phyloP scores from a whole-genome alignment of 2,797 vertebrate genomes.

The Artibeus lituratus region DNA sequence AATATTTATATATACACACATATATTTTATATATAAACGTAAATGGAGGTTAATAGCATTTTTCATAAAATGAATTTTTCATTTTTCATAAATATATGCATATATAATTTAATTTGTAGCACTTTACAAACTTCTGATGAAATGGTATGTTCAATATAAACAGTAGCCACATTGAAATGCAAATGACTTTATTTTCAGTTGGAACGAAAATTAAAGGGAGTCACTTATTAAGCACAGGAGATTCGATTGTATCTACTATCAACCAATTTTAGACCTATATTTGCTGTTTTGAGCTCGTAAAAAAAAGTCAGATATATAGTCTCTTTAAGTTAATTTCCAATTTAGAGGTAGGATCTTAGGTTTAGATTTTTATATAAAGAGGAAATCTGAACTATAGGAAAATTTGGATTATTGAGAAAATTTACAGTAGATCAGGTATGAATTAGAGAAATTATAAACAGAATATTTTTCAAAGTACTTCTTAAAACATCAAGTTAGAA shows the following conservation, averaged over 20 bases:
- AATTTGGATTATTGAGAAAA: background rate
- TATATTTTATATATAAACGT: background rate
- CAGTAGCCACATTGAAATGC: background rate
- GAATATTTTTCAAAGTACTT: slow-evolving; percentile 4
- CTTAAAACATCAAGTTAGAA: background rate
- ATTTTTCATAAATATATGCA: background rate
- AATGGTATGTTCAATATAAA: background rate
- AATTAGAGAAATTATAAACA: background rate
- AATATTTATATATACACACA: background rate
- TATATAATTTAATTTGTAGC: background rate
- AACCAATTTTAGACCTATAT: background rate
- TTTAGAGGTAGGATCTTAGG: background rate
- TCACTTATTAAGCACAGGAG: background rate
- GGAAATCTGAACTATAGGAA: background rate
- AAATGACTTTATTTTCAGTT: background rate
- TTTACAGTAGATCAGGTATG: background rate
- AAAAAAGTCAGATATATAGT: background rate
- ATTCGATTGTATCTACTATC: background rate
- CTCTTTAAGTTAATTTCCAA: background rate
- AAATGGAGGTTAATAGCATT: background rate
- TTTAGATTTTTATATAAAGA: background rate
- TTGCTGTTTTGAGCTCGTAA: background rate
- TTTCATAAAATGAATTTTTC: background rate
- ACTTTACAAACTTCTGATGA: background rate
- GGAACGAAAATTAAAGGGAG: background rate